Conservation (phyloP, 2,113 vertebrate species). For the Phylloscopus trochiloides region DNA sequence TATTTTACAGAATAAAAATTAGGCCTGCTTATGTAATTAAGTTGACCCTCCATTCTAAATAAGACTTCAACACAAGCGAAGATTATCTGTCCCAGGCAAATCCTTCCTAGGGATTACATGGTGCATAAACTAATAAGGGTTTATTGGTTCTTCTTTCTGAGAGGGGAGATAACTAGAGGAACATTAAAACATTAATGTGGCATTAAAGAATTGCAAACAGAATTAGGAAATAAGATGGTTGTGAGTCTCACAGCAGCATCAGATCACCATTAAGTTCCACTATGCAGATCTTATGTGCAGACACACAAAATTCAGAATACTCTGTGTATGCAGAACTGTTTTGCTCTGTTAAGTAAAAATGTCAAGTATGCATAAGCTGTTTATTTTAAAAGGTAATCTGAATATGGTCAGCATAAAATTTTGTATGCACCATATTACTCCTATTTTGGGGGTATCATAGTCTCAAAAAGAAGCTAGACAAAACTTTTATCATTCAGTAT, state of each 20-base stretch:
- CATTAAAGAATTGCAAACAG: neutral
- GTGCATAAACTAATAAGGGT: neutral
- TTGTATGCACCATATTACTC: neutral
- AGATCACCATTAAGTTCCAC: neutral
- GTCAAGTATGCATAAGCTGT: neutral
- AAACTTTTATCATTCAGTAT: neutral
- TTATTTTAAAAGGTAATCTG: neutral
- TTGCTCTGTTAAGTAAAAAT: neutral
- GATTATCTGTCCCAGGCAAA: conserved; percentile 23
- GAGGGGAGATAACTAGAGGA: neutral
- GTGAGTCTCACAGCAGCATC: neutral
- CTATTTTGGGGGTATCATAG: neutral
- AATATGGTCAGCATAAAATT: neutral
- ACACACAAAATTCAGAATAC: neutral
- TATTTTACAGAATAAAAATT: neutral
- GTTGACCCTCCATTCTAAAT: conserved; percentile 5
- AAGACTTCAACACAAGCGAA: neutral
- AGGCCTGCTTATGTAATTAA: neutral
- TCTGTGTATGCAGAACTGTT: accelerated
- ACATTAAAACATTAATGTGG: neutral
- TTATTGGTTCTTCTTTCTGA: conserved; percentile 29
- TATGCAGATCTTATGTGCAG: neutral
- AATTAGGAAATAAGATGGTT: neutral
- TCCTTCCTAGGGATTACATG: conserved; percentile 26
- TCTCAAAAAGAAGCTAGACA: neutral